Evolutionary conservation across 2,888 invertebrate species (phyloP), one percentile per base, ranked within the genome.

Genomic region (Megalurothrips usitatus): DNA sequence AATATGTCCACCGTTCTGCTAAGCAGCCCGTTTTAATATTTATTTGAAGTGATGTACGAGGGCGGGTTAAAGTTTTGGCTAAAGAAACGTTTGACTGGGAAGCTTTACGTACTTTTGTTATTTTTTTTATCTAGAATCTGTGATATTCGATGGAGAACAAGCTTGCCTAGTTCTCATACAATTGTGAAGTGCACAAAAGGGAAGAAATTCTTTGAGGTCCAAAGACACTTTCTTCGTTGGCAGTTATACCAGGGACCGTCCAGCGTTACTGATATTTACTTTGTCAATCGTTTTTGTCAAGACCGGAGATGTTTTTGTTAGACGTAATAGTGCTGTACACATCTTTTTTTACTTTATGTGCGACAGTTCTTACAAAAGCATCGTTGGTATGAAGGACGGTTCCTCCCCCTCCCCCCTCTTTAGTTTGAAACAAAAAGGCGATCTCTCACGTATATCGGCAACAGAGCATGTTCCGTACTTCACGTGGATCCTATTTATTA

Each of bases 401-500:
- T 26, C 68, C 68, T 26, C 4, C 23, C 68, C 68, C 68, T 26
- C 4, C 23, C 68, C 68, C 68, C 68, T 75, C 68, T 26, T 26
- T 75, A 23, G 68, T 9, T 75, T 43, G 23, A 75, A 75, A 75
- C 9, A 68, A 75, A 58, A 75, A 75, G 68, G 68, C 68, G 68
- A 75, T 75, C 68, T 75, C 68, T 75, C 68, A 26, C 68, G 68
- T 6, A n/a, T 58, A 58, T n/a, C 17, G 58, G 58, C 58, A 58
- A 58, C 58, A 58, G 14, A 19, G 6, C 23, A 75, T 23, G n/a
- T n/a, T 68, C 23, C 23, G 68, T 75, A 75, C 68, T 26, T 75
- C 26, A 75, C 23, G 68, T 75, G 68, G 68, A 75, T 75, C 68
- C 68, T 75, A 75, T 75, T 75, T 75, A 75, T 75, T 75, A 75